Base-by-base conservation (phyloP, 2,113 vertebrate species). In the Nothobranchius kuhntae region DNA sequence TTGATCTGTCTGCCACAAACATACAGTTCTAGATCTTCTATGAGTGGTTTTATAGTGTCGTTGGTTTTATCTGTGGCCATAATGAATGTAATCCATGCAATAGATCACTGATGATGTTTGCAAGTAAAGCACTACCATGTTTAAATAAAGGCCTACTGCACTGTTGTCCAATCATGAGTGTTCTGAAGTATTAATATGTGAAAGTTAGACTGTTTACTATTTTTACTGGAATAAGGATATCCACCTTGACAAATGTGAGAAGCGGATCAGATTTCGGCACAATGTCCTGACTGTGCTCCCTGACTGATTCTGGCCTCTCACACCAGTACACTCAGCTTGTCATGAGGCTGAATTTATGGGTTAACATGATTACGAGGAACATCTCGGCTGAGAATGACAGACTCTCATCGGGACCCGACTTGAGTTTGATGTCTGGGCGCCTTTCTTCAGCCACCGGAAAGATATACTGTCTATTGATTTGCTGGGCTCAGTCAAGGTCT, bases 31-130 rank as follows among this genome's bases (percentile, higher is more conserved):
- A 70, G 60, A 60, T 50, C 65, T 60, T 67, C 65, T 72, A 75
- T 65, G 70, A 73, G 57, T 53, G 45, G 72, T 75, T 75, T 73
- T 77, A 76, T 63, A 62, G 75, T 66, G 17, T 63, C 17, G 48
- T 61, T 73, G 63, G 56, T 83, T 84, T 73, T 61, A 60, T 85
- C 83, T 7, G 73, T 91, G 92, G 91, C 93, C 93, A 91, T 94
- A 79, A n/a, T 93, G 95, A 97, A 96, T 98, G 96, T 97, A 96
- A 92, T 61, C 70, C 60, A 82, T 89, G 79, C 53, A 72, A 85
- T 78, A 84, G 75, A 85, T 94, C 91, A 93, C 91, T 93, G 84
- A 93, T 89, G 85, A 90, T 95, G 94, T 95, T 94, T 94, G 92
- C 90, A 93, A 94, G 94, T 76, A 75, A 86, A 84, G 81, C 92